A percentile compares a stretch with the other conserved stretches of the same genome.
These are phyloP conservation scores for Pipistrellus kuhlii DNA, from an alignment of 2,797 vertebrate species.

Conservation along the genomic window DNA sequence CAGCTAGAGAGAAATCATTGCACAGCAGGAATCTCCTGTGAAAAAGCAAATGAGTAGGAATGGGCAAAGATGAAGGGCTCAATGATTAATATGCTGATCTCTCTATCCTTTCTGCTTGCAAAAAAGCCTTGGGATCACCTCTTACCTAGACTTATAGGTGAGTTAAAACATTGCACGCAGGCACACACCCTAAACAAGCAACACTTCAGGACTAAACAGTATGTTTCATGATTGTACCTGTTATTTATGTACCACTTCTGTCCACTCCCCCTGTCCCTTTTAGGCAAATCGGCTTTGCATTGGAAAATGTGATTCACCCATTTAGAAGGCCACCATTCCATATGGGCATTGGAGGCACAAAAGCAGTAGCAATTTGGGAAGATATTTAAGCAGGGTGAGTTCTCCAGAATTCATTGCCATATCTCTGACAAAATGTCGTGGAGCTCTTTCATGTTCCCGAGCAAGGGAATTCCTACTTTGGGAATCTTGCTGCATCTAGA, in stretches of 20 bases:
- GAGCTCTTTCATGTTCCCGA: background rate
- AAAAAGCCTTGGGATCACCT: background rate
- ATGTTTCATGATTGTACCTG: background rate
- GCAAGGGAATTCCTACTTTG: background rate
- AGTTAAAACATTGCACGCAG: background rate
- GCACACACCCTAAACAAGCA: background rate
- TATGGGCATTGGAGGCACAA: constrained; percentile 27
- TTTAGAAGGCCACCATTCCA: constrained; percentile 44
- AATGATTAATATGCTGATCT: background rate
- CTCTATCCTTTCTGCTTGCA: background rate
- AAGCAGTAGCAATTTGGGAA: background rate
- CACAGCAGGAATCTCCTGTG: background rate
- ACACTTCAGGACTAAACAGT: background rate
- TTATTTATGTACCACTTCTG: background rate
- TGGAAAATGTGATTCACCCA: constrained; percentile 25
- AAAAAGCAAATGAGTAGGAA: background rate
- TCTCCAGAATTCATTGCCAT: background rate
- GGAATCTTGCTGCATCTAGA: constrained; percentile 1
- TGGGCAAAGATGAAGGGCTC: constrained; percentile 9
- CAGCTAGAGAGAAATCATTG: background rate
- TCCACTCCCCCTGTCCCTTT: background rate
- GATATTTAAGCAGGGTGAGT: background rate
- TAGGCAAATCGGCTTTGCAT: background rate
- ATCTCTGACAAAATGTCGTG: constrained; percentile 7
- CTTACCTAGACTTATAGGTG: background rate